These are phyloP conservation scores for Drosophila nasuta DNA, from an alignment of 1,140 invertebrate species.

Conservation along the genomic window DNA sequence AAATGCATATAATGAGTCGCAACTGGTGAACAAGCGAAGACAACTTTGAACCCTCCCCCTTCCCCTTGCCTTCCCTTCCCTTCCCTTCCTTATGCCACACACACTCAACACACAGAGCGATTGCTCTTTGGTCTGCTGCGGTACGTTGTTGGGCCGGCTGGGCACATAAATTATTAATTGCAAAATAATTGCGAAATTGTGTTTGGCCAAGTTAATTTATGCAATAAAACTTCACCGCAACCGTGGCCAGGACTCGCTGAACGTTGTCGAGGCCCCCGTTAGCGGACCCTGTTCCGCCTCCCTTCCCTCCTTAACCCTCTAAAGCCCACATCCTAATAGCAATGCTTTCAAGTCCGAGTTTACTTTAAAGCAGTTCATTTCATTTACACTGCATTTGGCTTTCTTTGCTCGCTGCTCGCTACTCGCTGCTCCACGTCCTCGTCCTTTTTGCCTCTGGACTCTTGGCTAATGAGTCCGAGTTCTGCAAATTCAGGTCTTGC, in stretches of 20 bases:
- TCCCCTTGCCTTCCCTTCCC: no score
- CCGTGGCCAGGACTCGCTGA: constrained; percentile 20
- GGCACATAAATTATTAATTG: constrained; percentile 58
- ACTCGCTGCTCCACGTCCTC: neutral
- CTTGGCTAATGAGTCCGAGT: constrained; percentile 38
- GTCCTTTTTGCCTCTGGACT: neutral
- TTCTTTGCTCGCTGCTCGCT: neutral
- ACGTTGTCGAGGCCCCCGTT: constrained; percentile 9
- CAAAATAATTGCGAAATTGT: constrained; percentile 63
- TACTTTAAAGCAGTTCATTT: constrained; percentile 41
- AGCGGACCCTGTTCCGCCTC: neutral
- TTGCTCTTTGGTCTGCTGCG: constrained; percentile 6
- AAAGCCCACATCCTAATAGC: neutral
- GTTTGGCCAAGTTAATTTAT: constrained; percentile 61
- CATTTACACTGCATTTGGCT: constrained; percentile 18
- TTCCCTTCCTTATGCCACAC: no score
- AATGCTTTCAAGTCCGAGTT: constrained; percentile 25
- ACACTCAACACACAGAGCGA: neutral
- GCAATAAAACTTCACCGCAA: constrained; percentile 53
- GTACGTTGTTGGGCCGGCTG: neutral
- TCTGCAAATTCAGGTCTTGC: neutral
- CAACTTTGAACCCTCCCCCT: neutral
- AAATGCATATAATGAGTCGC: constrained; percentile 27
- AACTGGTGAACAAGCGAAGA: constrained; percentile 31
- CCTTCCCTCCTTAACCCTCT: neutral